Percentiles rank a stretch among this genome's conserved stretches.
phyloP scores from a whole-genome alignment of 2,888 invertebrate species.

The Habroteleia sp. region DNA sequence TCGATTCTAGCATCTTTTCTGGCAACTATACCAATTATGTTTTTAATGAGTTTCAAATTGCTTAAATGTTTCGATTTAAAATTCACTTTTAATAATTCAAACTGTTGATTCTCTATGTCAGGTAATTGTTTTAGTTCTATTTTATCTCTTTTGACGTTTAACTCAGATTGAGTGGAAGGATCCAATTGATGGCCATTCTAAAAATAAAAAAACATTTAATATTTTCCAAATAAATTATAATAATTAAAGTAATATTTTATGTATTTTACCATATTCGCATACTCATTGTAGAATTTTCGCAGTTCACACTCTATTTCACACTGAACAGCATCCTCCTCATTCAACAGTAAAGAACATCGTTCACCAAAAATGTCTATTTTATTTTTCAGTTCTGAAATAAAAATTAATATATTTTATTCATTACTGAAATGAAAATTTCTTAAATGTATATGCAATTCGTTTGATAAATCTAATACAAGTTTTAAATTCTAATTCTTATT shows the following conservation, averaged over 20 bases:
- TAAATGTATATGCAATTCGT: too few relatives aligned
- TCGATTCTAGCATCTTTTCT: constrained; percentile 70
- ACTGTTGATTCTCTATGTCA: constrained; percentile 69
- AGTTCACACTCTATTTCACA: constrained; percentile 53
- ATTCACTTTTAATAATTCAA: constrained; percentile 73
- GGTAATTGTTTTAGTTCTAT: constrained; percentile 80
- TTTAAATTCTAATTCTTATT: too few relatives aligned
- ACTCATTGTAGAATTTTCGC: constrained; percentile 50
- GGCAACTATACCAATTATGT: constrained; percentile 70
- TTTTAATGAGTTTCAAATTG: constrained; percentile 71
- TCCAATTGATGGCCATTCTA: constrained; percentile 47
- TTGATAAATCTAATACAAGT: too few relatives aligned
- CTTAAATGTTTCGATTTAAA: constrained; percentile 75
- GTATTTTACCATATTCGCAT: constrained; percentile 42
- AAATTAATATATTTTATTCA: too few relatives aligned
- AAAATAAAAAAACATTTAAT: constrained; percentile 4
- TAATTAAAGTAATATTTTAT: constrained; percentile 3
- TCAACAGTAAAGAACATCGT: constrained; percentile 52
- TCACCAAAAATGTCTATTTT: constrained; percentile 51
- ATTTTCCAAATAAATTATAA: too few relatives aligned
- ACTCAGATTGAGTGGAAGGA: constrained; percentile 23
- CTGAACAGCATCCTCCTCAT: constrained; percentile 54
- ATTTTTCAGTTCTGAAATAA: constrained; percentile 42
- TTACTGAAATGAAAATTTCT: too few relatives aligned
- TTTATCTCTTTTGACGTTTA: constrained; percentile 42